Percentiles rank a stretch among this genome's conserved stretches.
phyloP scores from a whole-genome alignment of 2,888 invertebrate species.

The Scaptomyza reducta region DNA sequence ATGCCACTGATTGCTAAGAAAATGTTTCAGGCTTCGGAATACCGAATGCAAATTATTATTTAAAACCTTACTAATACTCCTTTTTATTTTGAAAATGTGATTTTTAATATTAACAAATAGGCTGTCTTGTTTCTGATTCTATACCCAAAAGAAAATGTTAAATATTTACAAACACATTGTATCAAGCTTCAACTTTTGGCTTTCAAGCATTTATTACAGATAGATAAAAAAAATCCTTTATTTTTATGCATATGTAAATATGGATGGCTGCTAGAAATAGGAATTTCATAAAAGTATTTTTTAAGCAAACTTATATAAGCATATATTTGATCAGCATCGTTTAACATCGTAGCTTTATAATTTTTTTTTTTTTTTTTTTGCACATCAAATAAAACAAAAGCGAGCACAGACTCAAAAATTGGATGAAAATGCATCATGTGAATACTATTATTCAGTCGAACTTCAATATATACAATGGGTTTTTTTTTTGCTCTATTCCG shows the following conservation, averaged over 20 bases:
- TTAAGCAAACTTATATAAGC: background rate
- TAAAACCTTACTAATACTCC: background rate
- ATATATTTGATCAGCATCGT: background rate
- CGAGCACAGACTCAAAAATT: no score
- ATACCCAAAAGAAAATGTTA: no score
- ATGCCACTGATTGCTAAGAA: slow-evolving; percentile 18
- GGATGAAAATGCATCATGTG: no score
- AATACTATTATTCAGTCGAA: no score
- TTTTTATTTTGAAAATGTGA: no score
- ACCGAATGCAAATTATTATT: slow-evolving; percentile 3
- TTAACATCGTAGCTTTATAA: background rate
- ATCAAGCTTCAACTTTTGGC: background rate
- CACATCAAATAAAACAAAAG: background rate
- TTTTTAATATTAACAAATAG: no score
- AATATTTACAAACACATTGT: no score
- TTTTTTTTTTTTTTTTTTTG: background rate
- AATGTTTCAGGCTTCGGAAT: background rate
- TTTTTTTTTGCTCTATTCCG: no score
- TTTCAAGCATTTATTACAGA: background rate
- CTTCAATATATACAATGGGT: no score
- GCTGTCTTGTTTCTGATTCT: no score
- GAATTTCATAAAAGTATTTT: background rate
- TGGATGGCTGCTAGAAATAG: background rate
- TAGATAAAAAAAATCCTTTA: background rate
- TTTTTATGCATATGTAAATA: background rate